phyloP scores from a whole-genome alignment of 2,888 invertebrate species.

The Agonopterix subpropinquella region DNA sequence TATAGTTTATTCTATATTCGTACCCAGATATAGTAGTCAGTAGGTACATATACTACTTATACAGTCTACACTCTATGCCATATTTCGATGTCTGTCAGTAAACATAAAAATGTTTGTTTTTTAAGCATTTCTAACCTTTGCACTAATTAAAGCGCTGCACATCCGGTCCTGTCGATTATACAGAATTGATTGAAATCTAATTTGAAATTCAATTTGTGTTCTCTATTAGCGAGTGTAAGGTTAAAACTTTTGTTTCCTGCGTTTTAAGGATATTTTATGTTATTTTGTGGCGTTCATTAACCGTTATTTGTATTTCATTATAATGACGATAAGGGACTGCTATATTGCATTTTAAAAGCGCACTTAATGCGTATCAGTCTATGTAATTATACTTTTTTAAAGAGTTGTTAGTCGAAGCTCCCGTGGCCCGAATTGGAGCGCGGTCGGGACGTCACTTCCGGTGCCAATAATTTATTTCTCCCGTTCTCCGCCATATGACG shows the following conservation, averaged over 20 bases:
- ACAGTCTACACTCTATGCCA: too few relatives aligned
- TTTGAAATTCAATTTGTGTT: conserved; percentile 62
- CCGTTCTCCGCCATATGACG: conserved; percentile 63
- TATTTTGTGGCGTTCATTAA: conserved; percentile 42
- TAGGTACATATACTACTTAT: too few relatives aligned
- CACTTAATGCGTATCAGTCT: conserved; percentile 14
- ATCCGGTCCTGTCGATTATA: conserved; percentile 57
- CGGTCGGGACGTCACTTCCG: conserved; percentile 69
- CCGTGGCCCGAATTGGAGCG: conserved; percentile 60
- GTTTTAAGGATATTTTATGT: conserved; percentile 43
- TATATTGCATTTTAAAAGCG: conserved; percentile 26
- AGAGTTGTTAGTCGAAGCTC: conserved; percentile 20
- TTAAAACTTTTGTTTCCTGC: conserved; percentile 55
- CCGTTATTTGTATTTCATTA: conserved; percentile 35
- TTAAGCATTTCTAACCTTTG: conserved; percentile 44
- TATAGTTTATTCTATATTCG: too few relatives aligned
- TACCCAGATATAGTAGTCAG: too few relatives aligned
- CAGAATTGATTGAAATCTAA: conserved; percentile 56
- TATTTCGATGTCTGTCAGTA: conserved; percentile 15
- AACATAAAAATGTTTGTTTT: conserved; percentile 42
- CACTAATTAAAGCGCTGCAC: conserved; percentile 61
- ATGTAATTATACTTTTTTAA: neutral
- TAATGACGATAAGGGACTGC: neutral
- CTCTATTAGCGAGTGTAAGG: conserved; percentile 44
- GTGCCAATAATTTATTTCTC: conserved; percentile 70